Evolutionary conservation across 2,797 vertebrate species (phyloP), one percentile per base, ranked within the genome.

Genomic region (Cryptoblepharus egeriae): DNA sequence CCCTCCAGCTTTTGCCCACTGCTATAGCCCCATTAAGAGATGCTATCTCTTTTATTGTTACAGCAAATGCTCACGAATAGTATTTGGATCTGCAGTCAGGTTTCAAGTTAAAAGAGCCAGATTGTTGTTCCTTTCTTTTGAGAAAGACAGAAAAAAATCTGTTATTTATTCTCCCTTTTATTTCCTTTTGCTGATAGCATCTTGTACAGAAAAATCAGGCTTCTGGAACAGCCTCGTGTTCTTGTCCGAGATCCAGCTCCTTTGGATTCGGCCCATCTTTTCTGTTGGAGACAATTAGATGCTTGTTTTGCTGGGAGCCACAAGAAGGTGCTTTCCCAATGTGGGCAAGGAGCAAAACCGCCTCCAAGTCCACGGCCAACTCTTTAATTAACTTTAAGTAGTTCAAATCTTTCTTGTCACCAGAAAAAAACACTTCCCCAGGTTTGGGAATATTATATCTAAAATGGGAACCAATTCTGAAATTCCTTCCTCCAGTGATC

Each of bases 151-250:
- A 2, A 30, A 35, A 22, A 85, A 80, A 35, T 8, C 24, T 0
- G 0, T 20, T 57, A 18, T 74, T 89, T 87, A n/a, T n/a, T 87
- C 85, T 88, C 77, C 65, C 32, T 67, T 84, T 86, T 55, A 73
- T 65, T 91, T 91, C 79, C 77, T 90, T 75, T 72, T 63, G 18
- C 39, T 82, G 88, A 90, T 85, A 71, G 15, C 42, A 83, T 84
- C 75, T 71, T 22, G 84, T 45, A 28, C 70, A 60, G 78, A 90
- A 76, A 87, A 90, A 83, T 18, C 10, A 42, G 86, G 55, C 45
- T 16, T 0, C 24, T 82, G 79, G 18, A 77, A 52, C 35, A 80
- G 0, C 26, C 0, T 0, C 28, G 16, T 10, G 16, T 32, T 10
- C 73, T 75, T 49, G 30, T 35, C 22, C 18, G 57, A 68, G 55